These are phyloP conservation scores for Chrysolina oricalcia DNA, from an alignment of 2,888 invertebrate genomes.

Conservation along the genomic window DNA sequence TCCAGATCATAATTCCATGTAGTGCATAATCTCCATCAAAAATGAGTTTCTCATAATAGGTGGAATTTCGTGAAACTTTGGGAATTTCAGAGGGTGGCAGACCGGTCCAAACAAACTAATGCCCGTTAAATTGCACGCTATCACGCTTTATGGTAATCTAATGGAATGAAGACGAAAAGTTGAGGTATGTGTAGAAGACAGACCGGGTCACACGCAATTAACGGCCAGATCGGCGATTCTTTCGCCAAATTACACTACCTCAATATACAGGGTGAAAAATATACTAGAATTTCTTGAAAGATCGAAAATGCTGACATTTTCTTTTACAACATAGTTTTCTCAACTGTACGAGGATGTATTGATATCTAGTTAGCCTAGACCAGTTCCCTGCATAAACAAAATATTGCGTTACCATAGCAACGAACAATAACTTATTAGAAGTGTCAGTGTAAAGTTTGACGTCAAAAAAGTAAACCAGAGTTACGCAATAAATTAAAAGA, in stretches of 20 bases:
- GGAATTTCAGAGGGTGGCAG: slow-evolving; percentile 43
- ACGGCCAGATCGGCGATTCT: slow-evolving; percentile 8
- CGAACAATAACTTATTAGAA: no score
- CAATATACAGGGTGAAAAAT: background rate
- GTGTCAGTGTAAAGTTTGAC: no score
- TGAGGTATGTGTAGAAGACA: slow-evolving; percentile 27
- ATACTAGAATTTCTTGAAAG: background rate
- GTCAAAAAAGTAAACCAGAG: no score
- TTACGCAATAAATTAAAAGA: no score
- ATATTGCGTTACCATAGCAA: no score
- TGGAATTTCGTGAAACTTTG: slow-evolving; percentile 38
- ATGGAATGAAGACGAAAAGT: slow-evolving; percentile 34
- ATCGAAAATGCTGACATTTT: background rate
- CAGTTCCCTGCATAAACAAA: no score
- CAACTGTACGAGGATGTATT: background rate
- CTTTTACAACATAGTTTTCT: no score
- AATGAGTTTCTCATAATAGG: slow-evolving; percentile 40
- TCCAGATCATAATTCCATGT: background rate
- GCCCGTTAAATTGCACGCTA: slow-evolving; percentile 49
- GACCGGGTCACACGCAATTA: slow-evolving; percentile 44
- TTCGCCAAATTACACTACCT: slow-evolving; percentile 18
- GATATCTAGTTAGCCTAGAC: no score
- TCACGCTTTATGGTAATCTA: slow-evolving; percentile 54
- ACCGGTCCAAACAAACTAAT: slow-evolving; percentile 45
- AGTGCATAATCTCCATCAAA: slow-evolving; percentile 17